These are phyloP conservation scores for Hyppa rectilinea DNA, from an alignment of 2,888 invertebrate genomes.

Conservation along the genomic window DNA sequence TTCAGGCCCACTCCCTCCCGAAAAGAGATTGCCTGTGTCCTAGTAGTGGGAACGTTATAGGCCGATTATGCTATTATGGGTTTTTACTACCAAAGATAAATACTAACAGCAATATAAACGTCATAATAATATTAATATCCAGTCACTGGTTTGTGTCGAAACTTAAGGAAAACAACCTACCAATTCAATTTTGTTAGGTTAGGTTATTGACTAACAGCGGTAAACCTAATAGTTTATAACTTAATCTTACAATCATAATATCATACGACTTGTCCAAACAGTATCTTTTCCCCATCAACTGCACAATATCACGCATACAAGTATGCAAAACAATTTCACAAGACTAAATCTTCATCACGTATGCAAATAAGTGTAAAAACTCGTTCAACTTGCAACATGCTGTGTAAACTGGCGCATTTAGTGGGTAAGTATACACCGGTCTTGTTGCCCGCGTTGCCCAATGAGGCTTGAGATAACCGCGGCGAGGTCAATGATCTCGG, in stretches of 20 bases:
- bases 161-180: slow-evolving; percentile 17
- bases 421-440: slow-evolving; percentile 52
- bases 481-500: slow-evolving; percentile 73
- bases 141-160: slow-evolving; percentile 6
- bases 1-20: too few relatives aligned
- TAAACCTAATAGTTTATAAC: slow-evolving; percentile 29
- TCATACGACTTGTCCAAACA: slow-evolving; percentile 17
- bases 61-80: too few relatives aligned
- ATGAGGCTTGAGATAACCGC: slow-evolving; percentile 64
- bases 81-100: not conserved
- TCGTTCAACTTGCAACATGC: slow-evolving; percentile 51
- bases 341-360: slow-evolving; percentile 54
- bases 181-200: too few relatives aligned
- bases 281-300: slow-evolving; percentile 39
- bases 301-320: slow-evolving; percentile 27
- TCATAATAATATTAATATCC: not conserved
- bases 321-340: slow-evolving; percentile 55
- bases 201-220: slow-evolving; percentile 9
- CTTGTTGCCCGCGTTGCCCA: slow-evolving; percentile 52
- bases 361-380: slow-evolving; percentile 58
- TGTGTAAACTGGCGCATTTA: slow-evolving; percentile 53
- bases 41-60: too few relatives aligned
- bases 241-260: slow-evolving; percentile 9
- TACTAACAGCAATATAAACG: not conserved
- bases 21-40: too few relatives aligned